phyloP scores from a whole-genome alignment of 2,888 invertebrate species.

The Pachydiplax longipennis region DNA sequence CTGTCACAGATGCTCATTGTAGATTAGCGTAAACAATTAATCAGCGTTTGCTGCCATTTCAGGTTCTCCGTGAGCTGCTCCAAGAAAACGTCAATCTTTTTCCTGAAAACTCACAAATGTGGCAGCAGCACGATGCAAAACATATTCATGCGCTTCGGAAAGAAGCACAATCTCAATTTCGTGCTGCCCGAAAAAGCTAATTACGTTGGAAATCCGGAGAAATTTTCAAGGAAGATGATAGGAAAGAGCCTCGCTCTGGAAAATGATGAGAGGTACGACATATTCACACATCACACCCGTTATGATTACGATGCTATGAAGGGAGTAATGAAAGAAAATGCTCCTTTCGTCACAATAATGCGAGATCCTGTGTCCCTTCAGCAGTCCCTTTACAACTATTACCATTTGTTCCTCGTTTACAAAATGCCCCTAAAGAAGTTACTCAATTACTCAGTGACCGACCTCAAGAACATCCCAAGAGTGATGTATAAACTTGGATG shows the following conservation, averaged over 20 bases:
- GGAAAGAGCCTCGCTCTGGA: background rate
- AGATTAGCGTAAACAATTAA: too few relatives aligned
- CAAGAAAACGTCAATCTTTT: slow-evolving; percentile 44
- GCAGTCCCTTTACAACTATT: slow-evolving; percentile 48
- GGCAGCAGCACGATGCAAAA: slow-evolving; percentile 50
- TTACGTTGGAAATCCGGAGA: slow-evolving; percentile 49
- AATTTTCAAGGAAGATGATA: slow-evolving; percentile 45
- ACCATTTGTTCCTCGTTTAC: background rate
- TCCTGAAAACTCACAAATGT: slow-evolving; percentile 50
- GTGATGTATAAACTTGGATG: slow-evolving; percentile 38
- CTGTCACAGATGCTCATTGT: too few relatives aligned
- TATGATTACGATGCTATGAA: slow-evolving; percentile 40
- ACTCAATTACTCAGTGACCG: background rate
- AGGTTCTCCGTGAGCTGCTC: background rate
- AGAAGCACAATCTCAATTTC: slow-evolving; percentile 45
- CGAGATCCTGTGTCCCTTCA: slow-evolving; percentile 48
- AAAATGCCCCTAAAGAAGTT: background rate
- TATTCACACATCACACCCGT: slow-evolving; percentile 50
- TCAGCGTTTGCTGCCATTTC: too few relatives aligned
- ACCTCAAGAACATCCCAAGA: background rate
- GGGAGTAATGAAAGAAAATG: slow-evolving; percentile 47
- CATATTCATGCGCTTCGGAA: slow-evolving; percentile 48
- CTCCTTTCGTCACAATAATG: slow-evolving; percentile 49
- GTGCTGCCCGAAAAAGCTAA: slow-evolving; percentile 48
- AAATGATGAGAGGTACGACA: slow-evolving; percentile 47